These are phyloP conservation scores for Sylvicapra grimmia DNA, from an alignment of 2,113 vertebrate species.

Conservation along the genomic window DNA sequence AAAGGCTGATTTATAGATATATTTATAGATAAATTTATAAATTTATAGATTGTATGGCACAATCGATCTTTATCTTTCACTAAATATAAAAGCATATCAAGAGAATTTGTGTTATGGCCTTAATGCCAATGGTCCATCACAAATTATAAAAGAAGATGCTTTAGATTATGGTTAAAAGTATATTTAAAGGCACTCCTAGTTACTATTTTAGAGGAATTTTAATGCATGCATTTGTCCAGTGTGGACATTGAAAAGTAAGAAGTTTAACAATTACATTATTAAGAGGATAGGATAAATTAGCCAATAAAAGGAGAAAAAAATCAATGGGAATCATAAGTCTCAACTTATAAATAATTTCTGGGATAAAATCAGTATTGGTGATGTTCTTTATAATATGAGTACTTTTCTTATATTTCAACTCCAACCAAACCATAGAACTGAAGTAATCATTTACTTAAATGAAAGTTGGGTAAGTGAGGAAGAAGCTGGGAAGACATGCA, in stretches of 20 bases:
- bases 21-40: too few relatives aligned
- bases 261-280: not conserved
- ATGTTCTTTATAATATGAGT: not conserved
- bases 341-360: not conserved
- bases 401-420: not conserved
- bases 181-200: not conserved
- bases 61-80: not conserved
- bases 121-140: not conserved
- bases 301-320: not conserved
- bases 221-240: not conserved
- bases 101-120: not conserved
- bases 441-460: not conserved
- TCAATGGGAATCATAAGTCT: not conserved
- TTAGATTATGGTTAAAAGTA: not conserved
- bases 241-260: not conserved
- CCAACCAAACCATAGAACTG: not conserved
- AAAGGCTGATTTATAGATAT: not conserved
- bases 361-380: not conserved
- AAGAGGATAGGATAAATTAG: not conserved
- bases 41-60: not conserved
- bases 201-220: not conserved
- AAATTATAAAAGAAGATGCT: not conserved
- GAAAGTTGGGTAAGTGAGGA: not conserved
- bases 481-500: not conserved
- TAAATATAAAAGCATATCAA: not conserved